Conservation (phyloP, 2,797 vertebrate genomes). For the Dallia pectoralis region DNA sequence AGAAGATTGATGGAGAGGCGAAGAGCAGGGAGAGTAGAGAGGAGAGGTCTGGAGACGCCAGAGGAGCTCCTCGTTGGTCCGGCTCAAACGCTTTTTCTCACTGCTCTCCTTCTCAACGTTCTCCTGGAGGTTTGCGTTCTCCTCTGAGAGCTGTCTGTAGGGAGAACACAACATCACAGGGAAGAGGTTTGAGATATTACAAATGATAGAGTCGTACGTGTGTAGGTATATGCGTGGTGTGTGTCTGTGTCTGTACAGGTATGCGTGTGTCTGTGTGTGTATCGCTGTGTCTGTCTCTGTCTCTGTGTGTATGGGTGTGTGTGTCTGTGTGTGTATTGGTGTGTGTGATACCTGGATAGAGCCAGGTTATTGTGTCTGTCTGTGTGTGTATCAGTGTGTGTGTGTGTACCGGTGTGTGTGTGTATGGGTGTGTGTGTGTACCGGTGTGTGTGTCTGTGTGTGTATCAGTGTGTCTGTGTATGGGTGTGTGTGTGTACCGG, state of each 20-base stretch:
- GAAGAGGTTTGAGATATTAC: no score
- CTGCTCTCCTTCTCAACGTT: conserved; percentile 90
- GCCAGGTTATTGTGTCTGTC: neutral
- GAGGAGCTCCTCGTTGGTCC: conserved; percentile 94
- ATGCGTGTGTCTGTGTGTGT: no score
- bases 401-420: neutral
- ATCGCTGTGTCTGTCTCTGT: no score
- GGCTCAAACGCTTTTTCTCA: conserved; percentile 93
- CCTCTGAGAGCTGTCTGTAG: conserved; percentile 90
- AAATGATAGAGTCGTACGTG: no score
- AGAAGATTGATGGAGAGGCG: conserved; percentile 82
- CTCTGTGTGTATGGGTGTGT: no score
- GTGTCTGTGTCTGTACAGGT: no score
- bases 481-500: neutral
- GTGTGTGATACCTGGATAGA: neutral
- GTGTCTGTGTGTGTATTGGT: no score
- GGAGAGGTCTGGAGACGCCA: conserved; percentile 97
- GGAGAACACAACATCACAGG: neutral
- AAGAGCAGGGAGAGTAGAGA: conserved; percentile 81
- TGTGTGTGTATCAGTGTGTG: neutral
- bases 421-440: neutral
- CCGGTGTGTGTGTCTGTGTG: neutral
- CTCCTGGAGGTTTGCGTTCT: conserved; percentile 94
- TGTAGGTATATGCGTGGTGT: no score
- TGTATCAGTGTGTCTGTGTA: neutral